These are phyloP conservation scores for Choristoneura fumiferana DNA, from an alignment of 1,140 invertebrate genomes.

Conservation along the genomic window DNA sequence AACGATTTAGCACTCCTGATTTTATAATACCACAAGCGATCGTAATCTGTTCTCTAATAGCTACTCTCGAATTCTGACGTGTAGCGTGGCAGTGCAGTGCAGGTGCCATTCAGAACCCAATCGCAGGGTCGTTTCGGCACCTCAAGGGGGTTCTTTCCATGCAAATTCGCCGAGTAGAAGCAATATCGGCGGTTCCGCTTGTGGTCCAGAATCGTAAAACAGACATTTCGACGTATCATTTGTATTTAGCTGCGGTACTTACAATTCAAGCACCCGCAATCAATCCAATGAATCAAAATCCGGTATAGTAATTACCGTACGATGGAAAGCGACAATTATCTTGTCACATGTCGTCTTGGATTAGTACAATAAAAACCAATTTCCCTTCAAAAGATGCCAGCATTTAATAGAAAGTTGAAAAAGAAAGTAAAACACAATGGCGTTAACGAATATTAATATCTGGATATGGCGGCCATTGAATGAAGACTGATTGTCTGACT, in stretches of 20 bases:
- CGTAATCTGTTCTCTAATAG: constrained; percentile 17
- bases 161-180: constrained; percentile 2
- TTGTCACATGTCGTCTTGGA: not conserved
- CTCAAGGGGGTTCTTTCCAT: constrained; percentile 16
- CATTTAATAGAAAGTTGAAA: not conserved
- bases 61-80: not conserved
- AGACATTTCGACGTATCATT: not conserved
- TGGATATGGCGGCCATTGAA: constrained; percentile 10
- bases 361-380: not conserved
- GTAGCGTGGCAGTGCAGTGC: constrained; percentile 1
- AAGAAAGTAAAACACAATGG: constrained; percentile 10
- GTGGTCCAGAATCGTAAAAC: constrained; percentile 14
- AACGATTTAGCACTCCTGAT: not conserved
- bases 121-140: constrained; percentile 3
- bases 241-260: too few species aligned
- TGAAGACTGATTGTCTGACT: constrained; percentile 4
- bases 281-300: too few species aligned
- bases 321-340: not conserved
- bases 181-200: constrained; percentile 6
- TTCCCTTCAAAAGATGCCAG: constrained; percentile 6
- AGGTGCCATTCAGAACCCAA: constrained; percentile 5
- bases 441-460: constrained; percentile 19
- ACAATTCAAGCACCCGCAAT: too few species aligned
- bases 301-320: too few species aligned
- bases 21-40: not conserved